A percentile compares a stretch with the other conserved stretches of the same genome.
Evolutionary conservation across 2,888 invertebrate species (phyloP).

Genomic region (Siphonodentalium dalli): DNA sequence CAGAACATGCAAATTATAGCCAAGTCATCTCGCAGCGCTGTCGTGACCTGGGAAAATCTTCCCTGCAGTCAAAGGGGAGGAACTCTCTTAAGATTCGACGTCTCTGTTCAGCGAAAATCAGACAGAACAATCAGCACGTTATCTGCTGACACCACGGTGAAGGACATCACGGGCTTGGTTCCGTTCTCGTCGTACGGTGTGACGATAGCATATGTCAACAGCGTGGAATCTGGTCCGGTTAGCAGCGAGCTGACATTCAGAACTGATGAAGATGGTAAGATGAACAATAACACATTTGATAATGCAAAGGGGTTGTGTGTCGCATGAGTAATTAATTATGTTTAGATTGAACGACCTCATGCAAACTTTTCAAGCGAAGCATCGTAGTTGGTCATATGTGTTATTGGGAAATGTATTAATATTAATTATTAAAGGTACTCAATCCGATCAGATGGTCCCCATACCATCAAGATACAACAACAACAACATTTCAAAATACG

Average conservation of each 20-base stretch:
- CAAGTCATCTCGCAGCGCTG: slow-evolving; percentile 19
- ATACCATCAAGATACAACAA: no score
- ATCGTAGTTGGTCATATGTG: no score
- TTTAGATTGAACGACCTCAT: no score
- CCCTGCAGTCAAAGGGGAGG: slow-evolving; percentile 44
- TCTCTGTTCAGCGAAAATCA: slow-evolving; percentile 6
- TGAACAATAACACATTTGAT: no score
- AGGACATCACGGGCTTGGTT: slow-evolving; percentile 12
- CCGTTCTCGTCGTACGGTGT: slow-evolving; percentile 44
- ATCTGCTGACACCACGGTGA: background rate
- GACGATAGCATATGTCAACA: slow-evolving; percentile 43
- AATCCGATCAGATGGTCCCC: no score
- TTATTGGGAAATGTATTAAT: no score
- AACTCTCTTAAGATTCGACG: slow-evolving; percentile 29
- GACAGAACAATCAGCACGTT: background rate
- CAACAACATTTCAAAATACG: no score
- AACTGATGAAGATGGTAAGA: slow-evolving; percentile 46
- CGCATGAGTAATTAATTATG: no score
- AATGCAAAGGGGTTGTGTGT: background rate
- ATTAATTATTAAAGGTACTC: no score
- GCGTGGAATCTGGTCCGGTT: slow-evolving; percentile 28
- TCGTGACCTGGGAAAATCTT: slow-evolving; percentile 38
- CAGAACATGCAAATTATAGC: slow-evolving; percentile 19
- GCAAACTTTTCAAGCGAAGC: no score
- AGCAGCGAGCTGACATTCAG: slow-evolving; percentile 27